Conservation (phyloP, 2,113 vertebrate genomes). For the Antechinus stuartii region DNA sequence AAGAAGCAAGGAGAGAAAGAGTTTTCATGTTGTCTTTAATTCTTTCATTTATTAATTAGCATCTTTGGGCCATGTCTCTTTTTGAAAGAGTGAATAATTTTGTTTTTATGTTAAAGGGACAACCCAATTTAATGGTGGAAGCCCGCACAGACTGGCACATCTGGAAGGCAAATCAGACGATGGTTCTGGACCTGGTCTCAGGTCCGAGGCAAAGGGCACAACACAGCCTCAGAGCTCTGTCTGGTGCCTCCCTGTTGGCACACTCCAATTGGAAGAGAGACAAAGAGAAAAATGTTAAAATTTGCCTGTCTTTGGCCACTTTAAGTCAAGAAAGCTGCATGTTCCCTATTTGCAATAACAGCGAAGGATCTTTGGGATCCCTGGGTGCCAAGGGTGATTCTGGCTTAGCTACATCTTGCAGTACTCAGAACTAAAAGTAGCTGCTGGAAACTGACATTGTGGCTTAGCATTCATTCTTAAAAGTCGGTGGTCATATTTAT, state of each 20-base stretch:
- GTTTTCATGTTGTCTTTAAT: accelerated
- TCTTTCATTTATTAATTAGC: not conserved
- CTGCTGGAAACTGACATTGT: slow-evolving; percentile 33
- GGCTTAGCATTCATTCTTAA: not conserved
- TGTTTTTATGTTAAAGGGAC: not conserved
- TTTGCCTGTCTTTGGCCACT: not conserved
- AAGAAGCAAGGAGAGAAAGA: slow-evolving; percentile 45
- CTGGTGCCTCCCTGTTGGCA: not conserved
- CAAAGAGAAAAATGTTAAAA: not conserved
- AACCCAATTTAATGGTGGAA: not conserved
- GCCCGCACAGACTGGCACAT: not conserved
- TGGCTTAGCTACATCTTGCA: slow-evolving; percentile 58
- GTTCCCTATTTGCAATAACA: slow-evolving; percentile 69
- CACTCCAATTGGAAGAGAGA: not conserved
- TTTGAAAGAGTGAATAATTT: not conserved
- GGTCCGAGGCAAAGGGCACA: not conserved
- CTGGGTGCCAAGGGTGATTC: slow-evolving; percentile 92
- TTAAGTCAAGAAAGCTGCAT: slow-evolving; percentile 18
- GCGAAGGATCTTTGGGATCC: slow-evolving; percentile 89
- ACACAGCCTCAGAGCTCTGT: not conserved
- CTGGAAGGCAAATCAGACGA: not conserved
- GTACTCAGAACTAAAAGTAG: slow-evolving; percentile 6
- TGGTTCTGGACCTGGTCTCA: not conserved
- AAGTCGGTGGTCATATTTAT: not conserved
- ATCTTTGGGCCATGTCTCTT: accelerated